Conservation (phyloP, 1,140 invertebrate genomes). For the Drosophila watanabei region DNA sequence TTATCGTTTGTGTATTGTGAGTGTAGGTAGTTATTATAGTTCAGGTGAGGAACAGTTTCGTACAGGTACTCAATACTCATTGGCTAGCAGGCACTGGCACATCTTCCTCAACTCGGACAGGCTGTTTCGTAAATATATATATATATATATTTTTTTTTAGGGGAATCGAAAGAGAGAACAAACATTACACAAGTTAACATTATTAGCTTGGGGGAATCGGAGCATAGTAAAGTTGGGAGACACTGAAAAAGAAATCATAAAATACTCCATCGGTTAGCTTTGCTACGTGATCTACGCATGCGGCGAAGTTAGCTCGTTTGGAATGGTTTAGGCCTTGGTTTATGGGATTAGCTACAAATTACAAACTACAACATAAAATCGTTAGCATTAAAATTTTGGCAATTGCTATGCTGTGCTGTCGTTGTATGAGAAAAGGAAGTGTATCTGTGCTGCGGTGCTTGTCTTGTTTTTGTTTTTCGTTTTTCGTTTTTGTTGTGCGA, state of each 20-base stretch:
- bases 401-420: conserved; percentile 8
- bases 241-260: conserved; percentile 3
- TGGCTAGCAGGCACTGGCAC: conserved; percentile 44
- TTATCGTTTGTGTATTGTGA: conserved; percentile 16
- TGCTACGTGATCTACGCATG: conserved; percentile 14
- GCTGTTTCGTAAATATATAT: conserved; percentile 7
- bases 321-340: not conserved
- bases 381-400: not conserved
- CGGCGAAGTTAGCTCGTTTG: conserved; percentile 26
- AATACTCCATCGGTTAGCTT: not conserved
- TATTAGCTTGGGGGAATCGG: not conserved
- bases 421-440: conserved; percentile 12
- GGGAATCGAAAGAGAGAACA: conserved; percentile 24
- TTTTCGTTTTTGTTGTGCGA: not conserved
- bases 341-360: conserved; percentile 18
- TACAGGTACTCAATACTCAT: conserved; percentile 54
- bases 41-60: conserved; percentile 37
- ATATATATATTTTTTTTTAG: not conserved
- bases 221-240: not conserved
- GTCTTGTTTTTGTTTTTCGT: not conserved
- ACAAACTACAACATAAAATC: conserved; percentile 40
- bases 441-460: conserved; percentile 6
- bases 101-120: conserved; percentile 35
- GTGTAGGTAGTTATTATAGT: conserved; percentile 19
- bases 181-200: conserved; percentile 26